A percentile compares a stretch with the other conserved stretches of the same genome.
These are phyloP conservation scores for Sebastes oblongus DNA, from an alignment of 2,797 vertebrate species.

Conservation along the genomic window DNA sequence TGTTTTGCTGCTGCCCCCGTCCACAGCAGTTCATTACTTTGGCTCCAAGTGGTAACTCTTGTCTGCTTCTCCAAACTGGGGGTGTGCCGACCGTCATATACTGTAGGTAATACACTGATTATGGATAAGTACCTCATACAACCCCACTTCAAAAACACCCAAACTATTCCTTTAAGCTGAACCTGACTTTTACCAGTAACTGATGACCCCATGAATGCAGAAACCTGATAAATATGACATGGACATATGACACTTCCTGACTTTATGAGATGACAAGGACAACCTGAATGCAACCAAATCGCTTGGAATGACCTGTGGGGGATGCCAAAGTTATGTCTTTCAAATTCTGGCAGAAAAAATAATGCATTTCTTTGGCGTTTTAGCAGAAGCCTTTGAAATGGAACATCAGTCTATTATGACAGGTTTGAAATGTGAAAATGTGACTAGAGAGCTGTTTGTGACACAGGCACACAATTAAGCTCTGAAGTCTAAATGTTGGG, in stretches of 20 bases:
- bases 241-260: background rate
- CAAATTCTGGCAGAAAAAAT: background rate
- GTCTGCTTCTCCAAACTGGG: no score
- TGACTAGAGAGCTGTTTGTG: background rate
- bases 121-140: no score
- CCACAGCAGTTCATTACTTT: no score
- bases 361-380: background rate
- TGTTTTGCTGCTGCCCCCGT: no score
- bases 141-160: no score
- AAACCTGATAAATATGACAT: background rate
- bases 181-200: background rate
- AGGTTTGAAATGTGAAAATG: background rate
- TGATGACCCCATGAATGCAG: background rate
- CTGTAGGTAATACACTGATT: no score
- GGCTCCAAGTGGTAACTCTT: no score
- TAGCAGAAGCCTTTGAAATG: background rate
- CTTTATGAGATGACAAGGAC: background rate
- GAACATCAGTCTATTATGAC: background rate
- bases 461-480: background rate
- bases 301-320: background rate
- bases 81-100: accelerated
- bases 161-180: no score
- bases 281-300: background rate
- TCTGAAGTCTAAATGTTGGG: background rate
- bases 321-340: background rate